Evolutionary conservation across 2,797 vertebrate species (phyloP), one percentile per base, ranked within the genome.

Genomic region (Eulemur coronatus): DNA sequence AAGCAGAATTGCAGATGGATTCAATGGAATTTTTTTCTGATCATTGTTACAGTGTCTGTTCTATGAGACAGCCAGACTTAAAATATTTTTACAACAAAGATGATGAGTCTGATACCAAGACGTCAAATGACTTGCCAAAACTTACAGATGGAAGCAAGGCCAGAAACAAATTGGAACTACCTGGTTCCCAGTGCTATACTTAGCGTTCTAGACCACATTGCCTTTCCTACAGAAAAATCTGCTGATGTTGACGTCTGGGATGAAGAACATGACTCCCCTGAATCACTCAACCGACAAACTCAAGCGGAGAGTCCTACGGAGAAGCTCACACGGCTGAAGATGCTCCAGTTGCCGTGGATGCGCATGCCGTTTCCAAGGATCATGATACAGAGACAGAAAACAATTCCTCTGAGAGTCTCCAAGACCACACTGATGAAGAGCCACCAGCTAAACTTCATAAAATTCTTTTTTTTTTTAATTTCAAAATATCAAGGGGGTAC

Each of bases 1-100:
- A 93, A 98, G 94, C 93, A 99, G 98, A 98, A 96, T 98, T 95
- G 97, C 98, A 98, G 95, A 98, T 98, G 97, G 99, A 98, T 97
- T 99, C 95, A 99, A 97, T 98, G 99, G 98, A 10, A 99, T 99
- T 97, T 99, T 98, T 98, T 98, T 99, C 98, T 89, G 99, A 99
- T 88, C 99, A 99, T 96, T 99, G 98, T 98, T 99, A 99, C 0
- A 99, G 99, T 1, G 98, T 99, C 92, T 99, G 98, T 97, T 99
- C 98, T 87, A 98, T 99, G 98, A 98, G 98, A 97, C 99, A 99
- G 75, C 98, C 98, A 85, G 99, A 99, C 76, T 89, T 80, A 63
- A 99, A 97, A 94, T 97, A 97, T 95, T 91, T 94, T 93, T 95
- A 82, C 92, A 98, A 94, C 95, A 98, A 98, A 98, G 98, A 97